Evolutionary conservation across 2,113 vertebrate species (phyloP), one percentile per base, ranked within the genome.

Genomic region (Corythaixoides concolor): DNA sequence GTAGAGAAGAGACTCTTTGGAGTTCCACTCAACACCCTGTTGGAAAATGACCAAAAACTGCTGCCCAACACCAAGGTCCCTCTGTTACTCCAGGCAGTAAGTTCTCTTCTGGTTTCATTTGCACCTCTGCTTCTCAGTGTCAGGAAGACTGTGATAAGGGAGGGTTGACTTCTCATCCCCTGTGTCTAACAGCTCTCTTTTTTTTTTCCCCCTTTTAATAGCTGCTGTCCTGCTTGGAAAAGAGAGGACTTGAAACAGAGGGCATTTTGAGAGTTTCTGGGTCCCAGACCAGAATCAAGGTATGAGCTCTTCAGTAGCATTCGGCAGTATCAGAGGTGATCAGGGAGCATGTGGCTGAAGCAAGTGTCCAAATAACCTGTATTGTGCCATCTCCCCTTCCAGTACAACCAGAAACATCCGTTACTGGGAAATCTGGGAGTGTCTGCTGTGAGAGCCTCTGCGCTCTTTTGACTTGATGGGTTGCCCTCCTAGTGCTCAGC

Each of bases 181-280:
- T 50, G 16, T 68, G 12, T 27, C 49, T 84, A 17, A 95, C 35
- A 86, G 22, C 4, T 53, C 75, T 68, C 6, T 84, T 62, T 85
- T 53, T 15, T 70, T 76, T 62, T 50, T 55, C 4, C 9, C 32
- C 56, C n/a, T n/a, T 87, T 74, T 75, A n/a, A 92, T 75, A 99
- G 99, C 94, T 99, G 96, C 97, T 99, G 81, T 98, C 98, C 6
- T 99, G 99, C 97, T 96, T 99, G 96, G 99, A 99, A 95, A 99
- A 99, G 93, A 99, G 98, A 86, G 99, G 99, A 19, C 96, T 99
- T 4, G 98, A 99, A 88, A 98, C 97, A 1, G 99, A 99, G 91
- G 99, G 99, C 59, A 99, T 99, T 89, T 98, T 99, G 73, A 98
- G 99, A 95, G 98, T 99, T 73, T 99, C 99, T 50, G 99, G 99